phyloP scores from a whole-genome alignment of 2,888 invertebrate species.

The Tethea ocularis region DNA sequence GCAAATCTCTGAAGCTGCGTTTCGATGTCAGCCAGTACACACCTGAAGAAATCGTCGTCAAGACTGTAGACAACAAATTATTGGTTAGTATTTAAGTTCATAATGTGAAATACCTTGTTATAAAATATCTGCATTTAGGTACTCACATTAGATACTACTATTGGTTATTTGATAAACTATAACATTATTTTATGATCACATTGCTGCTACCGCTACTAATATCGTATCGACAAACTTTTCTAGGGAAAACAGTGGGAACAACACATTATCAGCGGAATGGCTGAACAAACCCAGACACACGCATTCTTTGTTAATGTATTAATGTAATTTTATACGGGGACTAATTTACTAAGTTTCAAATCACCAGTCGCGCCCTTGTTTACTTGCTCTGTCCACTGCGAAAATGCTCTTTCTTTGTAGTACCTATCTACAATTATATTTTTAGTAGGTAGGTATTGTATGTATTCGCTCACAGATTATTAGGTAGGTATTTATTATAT shows the following conservation, averaged over 20 bases:
- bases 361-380: too few relatives aligned
- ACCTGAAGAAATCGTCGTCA: conserved; percentile 98
- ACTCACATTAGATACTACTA: too few relatives aligned
- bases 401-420: too few relatives aligned
- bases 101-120: neutral
- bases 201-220: neutral
- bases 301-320: neutral
- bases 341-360: too few relatives aligned
- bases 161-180: too few relatives aligned
- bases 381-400: too few relatives aligned
- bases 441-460: neutral
- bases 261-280: neutral
- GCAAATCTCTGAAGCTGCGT: conserved; percentile 95
- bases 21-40: conserved; percentile 99
- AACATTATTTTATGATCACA: too few relatives aligned
- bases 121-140: neutral
- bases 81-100: conserved; percentile 86
- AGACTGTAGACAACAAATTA: conserved; percentile 98
- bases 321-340: too few relatives aligned
- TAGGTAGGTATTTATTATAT: neutral
- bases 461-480: too few relatives aligned
- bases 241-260: neutral
- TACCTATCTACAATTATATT: neutral
- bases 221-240: neutral
- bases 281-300: neutral